phyloP scores from a whole-genome alignment of 2,888 invertebrate genomes.

The Norana najaformis region DNA sequence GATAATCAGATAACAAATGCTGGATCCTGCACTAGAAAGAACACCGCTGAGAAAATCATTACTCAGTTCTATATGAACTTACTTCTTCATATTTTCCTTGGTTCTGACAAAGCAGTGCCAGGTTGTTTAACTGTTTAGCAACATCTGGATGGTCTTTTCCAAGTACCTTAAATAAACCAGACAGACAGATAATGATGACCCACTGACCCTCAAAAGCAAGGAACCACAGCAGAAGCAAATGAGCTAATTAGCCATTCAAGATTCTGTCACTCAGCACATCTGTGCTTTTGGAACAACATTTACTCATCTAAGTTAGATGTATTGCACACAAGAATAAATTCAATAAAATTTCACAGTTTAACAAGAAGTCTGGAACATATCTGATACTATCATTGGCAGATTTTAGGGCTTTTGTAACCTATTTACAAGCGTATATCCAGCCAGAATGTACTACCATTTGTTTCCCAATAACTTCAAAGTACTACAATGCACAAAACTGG shows the following conservation, averaged over 20 bases:
- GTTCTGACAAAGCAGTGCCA: conserved; percentile 96
- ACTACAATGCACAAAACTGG: neutral
- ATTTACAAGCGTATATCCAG: neutral
- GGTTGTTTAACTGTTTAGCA: conserved; percentile 97
- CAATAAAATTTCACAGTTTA: neutral
- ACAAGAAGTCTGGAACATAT: neutral
- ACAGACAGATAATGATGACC: neutral
- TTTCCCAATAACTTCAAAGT: neutral
- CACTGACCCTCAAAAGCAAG: too few species aligned
- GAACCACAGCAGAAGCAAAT: neutral
- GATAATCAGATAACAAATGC: neutral
- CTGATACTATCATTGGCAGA: neutral
- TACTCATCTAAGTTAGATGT: neutral
- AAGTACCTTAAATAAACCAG: conserved; percentile 69
- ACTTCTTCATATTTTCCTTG: conserved; percentile 99
- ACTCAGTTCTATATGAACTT: neutral
- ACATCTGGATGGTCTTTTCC: conserved; percentile 99
- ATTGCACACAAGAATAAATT: neutral
- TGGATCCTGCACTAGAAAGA: too few species aligned
- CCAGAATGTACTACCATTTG: neutral
- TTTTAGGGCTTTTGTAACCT: too few species aligned
- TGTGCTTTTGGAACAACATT: too few species aligned
- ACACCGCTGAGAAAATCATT: neutral
- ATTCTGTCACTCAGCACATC: neutral
- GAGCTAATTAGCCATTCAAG: too few species aligned